Conservation (phyloP, 2,888 invertebrate genomes). For the Erebia aethiops region DNA sequence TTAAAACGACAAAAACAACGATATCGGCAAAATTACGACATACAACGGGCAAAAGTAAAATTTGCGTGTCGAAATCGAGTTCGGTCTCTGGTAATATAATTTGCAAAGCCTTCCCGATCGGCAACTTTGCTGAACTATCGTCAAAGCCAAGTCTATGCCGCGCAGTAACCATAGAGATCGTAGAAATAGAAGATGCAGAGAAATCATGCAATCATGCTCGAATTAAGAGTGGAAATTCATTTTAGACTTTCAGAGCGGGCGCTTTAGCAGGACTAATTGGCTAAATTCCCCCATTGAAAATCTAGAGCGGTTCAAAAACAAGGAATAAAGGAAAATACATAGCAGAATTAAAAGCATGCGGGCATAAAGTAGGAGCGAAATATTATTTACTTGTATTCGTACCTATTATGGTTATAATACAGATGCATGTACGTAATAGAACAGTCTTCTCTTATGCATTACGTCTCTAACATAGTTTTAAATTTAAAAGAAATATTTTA, state of each 20-base stretch:
- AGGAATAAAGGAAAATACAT: slow-evolving; percentile 56
- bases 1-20: slow-evolving; percentile 70
- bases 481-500: background rate
- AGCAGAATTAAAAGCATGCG: slow-evolving; percentile 72
- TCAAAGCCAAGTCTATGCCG: slow-evolving; percentile 81
- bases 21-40: slow-evolving; percentile 74
- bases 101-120: slow-evolving; percentile 70
- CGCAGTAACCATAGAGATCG: slow-evolving; percentile 84
- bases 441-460: background rate
- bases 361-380: slow-evolving; percentile 79
- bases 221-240: slow-evolving; percentile 54
- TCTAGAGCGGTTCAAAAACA: slow-evolving; percentile 56
- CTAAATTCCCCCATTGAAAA: slow-evolving; percentile 51
- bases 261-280: slow-evolving; percentile 40
- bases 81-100: slow-evolving; percentile 52
- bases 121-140: slow-evolving; percentile 71
- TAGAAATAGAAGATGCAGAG: slow-evolving; percentile 79
- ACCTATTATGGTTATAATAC: slow-evolving; percentile 14
- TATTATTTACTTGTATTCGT: slow-evolving; percentile 30
- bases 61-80: slow-evolving; percentile 44
- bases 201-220: slow-evolving; percentile 77
- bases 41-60: slow-evolving; percentile 67
- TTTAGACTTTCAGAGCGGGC: slow-evolving; percentile 57
- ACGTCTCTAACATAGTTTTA: background rate
- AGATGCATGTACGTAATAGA: slow-evolving; percentile 14